Evolutionary conservation across 2,888 invertebrate genomes (phyloP), one percentile per base, ranked within the genome.

Genomic region (Melanargia galathea): DNA sequence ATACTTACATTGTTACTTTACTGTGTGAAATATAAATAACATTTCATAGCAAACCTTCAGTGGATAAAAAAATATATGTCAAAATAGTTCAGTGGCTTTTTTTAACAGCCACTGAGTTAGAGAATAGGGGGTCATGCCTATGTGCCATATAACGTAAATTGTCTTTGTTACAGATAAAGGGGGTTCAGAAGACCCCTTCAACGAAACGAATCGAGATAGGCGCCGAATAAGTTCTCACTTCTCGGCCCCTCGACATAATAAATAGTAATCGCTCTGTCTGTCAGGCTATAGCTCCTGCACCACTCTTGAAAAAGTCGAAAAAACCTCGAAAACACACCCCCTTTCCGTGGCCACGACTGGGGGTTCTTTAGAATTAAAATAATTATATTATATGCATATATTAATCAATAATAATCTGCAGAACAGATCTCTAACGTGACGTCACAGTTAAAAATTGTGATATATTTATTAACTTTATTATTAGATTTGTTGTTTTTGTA

Each of bases 351-450:
- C 91, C 90, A 89, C 87, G 88, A 79, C 82, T 83, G 90, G 78
- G 78, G 73, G 79, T 72, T 76, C 70, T 76, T 73, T 78, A 73
- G 75, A 46, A 48, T 78, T 78, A 52, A 33, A 52, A 52, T 33
- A 33, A 45, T 22, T 30, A 77, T 76, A 77, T 80, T 90, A 90
- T 90, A 89, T 89, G 87, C 88, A 90, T 90, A 89, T 89, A 87
- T 43, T n/a, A n/a, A n/a, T n/a, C n/a, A n/a, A n/a, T 88, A 84
- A 86, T 89, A 85, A 86, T 86, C 76, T 73, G 78, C 82, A 81
- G 81, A 78, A 82, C 75, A 85, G 91, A 91, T 91, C 91, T 91
- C 91, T 86, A 81, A 82, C 75, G 89, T 91, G 87, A 91, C 90
- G 90, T 91, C 91, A 90, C 91, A 90, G 86, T 81, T 78, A 65